These are phyloP conservation scores for Penaeus monodon DNA, from an alignment of 2,888 invertebrate genomes.

Conservation along the genomic window DNA sequence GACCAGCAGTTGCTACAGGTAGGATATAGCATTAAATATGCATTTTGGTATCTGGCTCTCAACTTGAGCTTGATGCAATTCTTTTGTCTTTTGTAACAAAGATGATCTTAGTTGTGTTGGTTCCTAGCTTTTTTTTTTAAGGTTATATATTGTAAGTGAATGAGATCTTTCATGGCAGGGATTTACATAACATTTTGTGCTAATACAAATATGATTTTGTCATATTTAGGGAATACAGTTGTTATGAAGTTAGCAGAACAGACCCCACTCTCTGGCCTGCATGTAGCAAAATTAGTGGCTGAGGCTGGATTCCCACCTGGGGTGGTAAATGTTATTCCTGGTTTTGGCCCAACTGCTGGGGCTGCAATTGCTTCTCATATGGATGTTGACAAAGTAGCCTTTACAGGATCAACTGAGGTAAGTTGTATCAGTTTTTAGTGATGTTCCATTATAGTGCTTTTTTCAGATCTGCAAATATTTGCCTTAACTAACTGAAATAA, in stretches of 20 bases:
- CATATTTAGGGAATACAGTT: conserved; percentile 77
- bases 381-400: conserved; percentile 89
- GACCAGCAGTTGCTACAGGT: conserved; percentile 73
- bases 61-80: too few species aligned
- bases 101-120: too few species aligned
- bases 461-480: too few species aligned
- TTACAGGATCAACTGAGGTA: conserved; percentile 81
- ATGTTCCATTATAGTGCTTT: too few species aligned
- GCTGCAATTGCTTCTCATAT: conserved; percentile 82
- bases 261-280: conserved; percentile 90
- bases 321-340: conserved; percentile 91
- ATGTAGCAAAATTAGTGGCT: conserved; percentile 85
- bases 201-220: too few species aligned
- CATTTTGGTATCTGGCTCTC: too few species aligned
- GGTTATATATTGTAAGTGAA: too few species aligned
- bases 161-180: too few species aligned
- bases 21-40: background rate
- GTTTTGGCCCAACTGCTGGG: conserved; percentile 84
- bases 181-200: too few species aligned
- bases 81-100: too few species aligned
- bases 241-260: conserved; percentile 96
- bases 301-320: conserved; percentile 94
- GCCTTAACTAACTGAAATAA: too few species aligned
- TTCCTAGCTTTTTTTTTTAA: too few species aligned
- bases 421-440: background rate